Evolutionary conservation across 1,140 invertebrate species (phyloP).

Genomic region (Lamellibrachia luymesi): DNA sequence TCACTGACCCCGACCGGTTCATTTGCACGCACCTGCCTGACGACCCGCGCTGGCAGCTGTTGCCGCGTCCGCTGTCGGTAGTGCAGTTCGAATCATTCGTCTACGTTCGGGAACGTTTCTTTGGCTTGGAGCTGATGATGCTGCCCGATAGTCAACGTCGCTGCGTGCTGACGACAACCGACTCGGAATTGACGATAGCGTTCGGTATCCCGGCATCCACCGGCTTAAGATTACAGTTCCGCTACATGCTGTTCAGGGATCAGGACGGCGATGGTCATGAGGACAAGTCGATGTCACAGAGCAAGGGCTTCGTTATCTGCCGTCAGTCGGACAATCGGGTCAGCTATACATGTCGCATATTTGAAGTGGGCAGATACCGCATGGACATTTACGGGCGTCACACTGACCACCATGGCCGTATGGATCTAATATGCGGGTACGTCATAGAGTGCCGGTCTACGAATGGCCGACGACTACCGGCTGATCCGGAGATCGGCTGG

Average conservation of each 20-base stretch:
- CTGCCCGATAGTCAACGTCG: constrained; percentile 31
- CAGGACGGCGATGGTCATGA: constrained; percentile 18
- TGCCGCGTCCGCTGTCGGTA: constrained; percentile 35
- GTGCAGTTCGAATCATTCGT: constrained; percentile 39
- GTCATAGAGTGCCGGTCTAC: constrained; percentile 42
- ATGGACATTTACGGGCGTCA: constrained; percentile 13
- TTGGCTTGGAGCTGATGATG: constrained; percentile 40
- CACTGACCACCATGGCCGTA: not conserved
- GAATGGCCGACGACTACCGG: constrained; percentile 46
- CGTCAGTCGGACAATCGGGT: not conserved
- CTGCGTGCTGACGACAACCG: constrained; percentile 38
- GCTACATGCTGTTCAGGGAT: constrained; percentile 47
- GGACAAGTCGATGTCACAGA: constrained; percentile 32
- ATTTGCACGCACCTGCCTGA: constrained; percentile 50
- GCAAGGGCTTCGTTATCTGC: constrained; percentile 25
- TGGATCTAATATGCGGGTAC: constrained; percentile 40
- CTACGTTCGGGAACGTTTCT: constrained; percentile 48
- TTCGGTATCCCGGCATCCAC: constrained; percentile 36
- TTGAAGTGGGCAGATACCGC: not conserved
- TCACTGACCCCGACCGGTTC: constrained; percentile 47
- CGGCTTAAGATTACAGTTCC: constrained; percentile 44
- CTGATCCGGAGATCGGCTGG: constrained; percentile 49
- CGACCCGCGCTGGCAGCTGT: constrained; percentile 46
- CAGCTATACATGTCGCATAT: not conserved
- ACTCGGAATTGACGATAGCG: constrained; percentile 41